Evolutionary conservation across 23 tunicate genomes (phyloP), one percentile per base, ranked within the genome.

Genomic region (Trididemnum clinides): DNA sequence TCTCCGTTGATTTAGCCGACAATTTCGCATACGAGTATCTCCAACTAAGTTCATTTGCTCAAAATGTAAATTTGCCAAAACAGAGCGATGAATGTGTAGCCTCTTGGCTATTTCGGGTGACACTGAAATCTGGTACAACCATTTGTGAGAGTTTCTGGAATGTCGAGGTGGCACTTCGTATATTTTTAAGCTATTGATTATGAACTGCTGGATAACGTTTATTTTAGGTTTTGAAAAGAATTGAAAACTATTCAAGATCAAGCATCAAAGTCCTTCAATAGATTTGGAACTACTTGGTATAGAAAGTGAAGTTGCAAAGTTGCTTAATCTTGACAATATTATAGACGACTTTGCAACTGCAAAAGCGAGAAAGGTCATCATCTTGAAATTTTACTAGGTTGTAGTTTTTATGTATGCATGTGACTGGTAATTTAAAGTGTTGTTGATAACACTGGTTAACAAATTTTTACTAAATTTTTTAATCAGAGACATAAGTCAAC

Each of bases 1-100:
- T 62, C n/a, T 4, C 23, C n/a, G 25, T 23, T 62, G 69, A 62
- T 20, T 62, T 62, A 62, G 23, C 27, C 6, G 23, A 12, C 69
- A 62, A 62, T 62, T 62, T 22, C n/a, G n/a, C 69, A 4, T 62
- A 62, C 69, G 69, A 62, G 69, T 62, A 62, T 62, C 15, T 44
- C 54, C 54, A 44, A 15, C 54, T 44, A 7, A 44, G 10, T 44
- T 44, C 15, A 7, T 44, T 44, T 44, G 54, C 54, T 44, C 54
- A 44, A n/a, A n/a, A n/a, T n/a, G n/a, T n/a, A n/a, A n/a, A n/a
- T n/a, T n/a, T n/a, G n/a, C n/a, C n/a, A n/a, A n/a, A n/a, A n/a
- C n/a, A n/a, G n/a, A n/a, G n/a, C n/a, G n/a, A n/a, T n/a, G n/a
- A n/a, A n/a, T n/a, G n/a, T n/a, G n/a, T n/a, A n/a, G n/a, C n/a